A percentile compares a stretch with the other conserved stretches of the same genome.
phyloP scores from a whole-genome alignment of 1,140 invertebrate genomes.

The Leptinotarsa undecemlineata region DNA sequence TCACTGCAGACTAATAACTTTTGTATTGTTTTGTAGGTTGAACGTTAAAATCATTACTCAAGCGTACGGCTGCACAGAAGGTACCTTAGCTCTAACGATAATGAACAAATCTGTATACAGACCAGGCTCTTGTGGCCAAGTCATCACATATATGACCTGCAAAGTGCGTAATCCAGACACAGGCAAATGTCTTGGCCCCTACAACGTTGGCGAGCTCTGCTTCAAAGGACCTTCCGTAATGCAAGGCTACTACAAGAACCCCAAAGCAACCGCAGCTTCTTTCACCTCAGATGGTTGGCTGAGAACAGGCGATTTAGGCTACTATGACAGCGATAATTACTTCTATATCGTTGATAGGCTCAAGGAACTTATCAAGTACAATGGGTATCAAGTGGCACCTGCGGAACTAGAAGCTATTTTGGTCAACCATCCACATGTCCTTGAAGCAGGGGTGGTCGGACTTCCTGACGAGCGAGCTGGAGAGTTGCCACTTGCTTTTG shows the following conservation, averaged over 20 bases:
- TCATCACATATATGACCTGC: slow-evolving; percentile 60
- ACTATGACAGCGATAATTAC: slow-evolving; percentile 71
- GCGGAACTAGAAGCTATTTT: slow-evolving; percentile 75
- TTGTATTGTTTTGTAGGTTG: not conserved
- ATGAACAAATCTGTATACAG: slow-evolving; percentile 50
- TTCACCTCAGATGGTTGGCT: slow-evolving; percentile 77
- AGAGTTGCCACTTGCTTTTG: slow-evolving; percentile 72
- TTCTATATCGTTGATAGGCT: slow-evolving; percentile 82
- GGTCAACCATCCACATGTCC: slow-evolving; percentile 65
- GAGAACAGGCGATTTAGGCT: slow-evolving; percentile 81
- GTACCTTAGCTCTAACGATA: slow-evolving; percentile 56
- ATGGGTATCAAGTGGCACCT: slow-evolving; percentile 77
- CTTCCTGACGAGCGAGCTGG: slow-evolving; percentile 66
- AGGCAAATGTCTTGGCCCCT: slow-evolving; percentile 62
- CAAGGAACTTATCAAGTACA: slow-evolving; percentile 84
- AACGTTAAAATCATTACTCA: slow-evolving; percentile 51
- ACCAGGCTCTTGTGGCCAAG: slow-evolving; percentile 61
- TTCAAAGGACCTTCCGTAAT: slow-evolving; percentile 61
- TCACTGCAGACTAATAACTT: no score
- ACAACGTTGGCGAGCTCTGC: slow-evolving; percentile 70
- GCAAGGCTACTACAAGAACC: slow-evolving; percentile 71
- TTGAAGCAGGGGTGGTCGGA: slow-evolving; percentile 76
- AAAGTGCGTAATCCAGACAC: slow-evolving; percentile 68
- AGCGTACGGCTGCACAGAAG: slow-evolving; percentile 72
- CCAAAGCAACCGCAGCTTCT: slow-evolving; percentile 70